These are phyloP conservation scores for Pemphredon lugubris DNA, from an alignment of 2,888 invertebrate species.

Conservation along the genomic window DNA sequence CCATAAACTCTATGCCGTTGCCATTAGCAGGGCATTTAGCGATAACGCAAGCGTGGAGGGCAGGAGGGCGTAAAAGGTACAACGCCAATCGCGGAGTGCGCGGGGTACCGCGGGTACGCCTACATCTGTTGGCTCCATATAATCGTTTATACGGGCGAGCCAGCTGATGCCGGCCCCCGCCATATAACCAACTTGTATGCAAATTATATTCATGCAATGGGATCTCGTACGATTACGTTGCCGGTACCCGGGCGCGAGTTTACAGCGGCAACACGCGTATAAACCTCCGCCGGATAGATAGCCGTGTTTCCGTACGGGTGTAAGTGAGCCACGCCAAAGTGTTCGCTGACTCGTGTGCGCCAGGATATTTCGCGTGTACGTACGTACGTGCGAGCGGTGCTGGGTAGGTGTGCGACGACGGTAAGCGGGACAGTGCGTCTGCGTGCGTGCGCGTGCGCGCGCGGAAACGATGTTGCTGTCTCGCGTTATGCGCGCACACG, in stretches of 20 bases:
- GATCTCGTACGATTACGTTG: conserved; percentile 79
- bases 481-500: conserved; percentile 56
- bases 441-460: conserved; percentile 5
- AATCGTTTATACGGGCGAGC: conserved; percentile 80
- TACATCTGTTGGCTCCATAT: conserved; percentile 81
- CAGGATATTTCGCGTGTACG: neutral
- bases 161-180: conserved; percentile 78
- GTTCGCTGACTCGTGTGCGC: neutral
- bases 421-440: conserved; percentile 4
- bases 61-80: conserved; percentile 62
- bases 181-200: conserved; percentile 80
- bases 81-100: conserved; percentile 64
- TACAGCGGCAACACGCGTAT: conserved; percentile 80
- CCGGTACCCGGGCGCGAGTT: conserved; percentile 76
- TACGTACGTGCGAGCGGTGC: conserved; percentile 6
- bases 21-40: conserved; percentile 75
- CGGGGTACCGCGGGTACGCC: conserved; percentile 74
- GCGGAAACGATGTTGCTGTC: conserved; percentile 52
- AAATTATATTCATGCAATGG: conserved; percentile 81
- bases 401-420: too few relatives aligned
- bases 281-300: conserved; percentile 78
- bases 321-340: conserved; percentile 49
- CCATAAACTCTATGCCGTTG: conserved; percentile 71
- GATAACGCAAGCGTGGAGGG: conserved; percentile 64
- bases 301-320: conserved; percentile 73